Evolutionary conservation across 2,888 invertebrate species (phyloP), one percentile per base, ranked within the genome.

Genomic region (Acrobeloides nanus): DNA sequence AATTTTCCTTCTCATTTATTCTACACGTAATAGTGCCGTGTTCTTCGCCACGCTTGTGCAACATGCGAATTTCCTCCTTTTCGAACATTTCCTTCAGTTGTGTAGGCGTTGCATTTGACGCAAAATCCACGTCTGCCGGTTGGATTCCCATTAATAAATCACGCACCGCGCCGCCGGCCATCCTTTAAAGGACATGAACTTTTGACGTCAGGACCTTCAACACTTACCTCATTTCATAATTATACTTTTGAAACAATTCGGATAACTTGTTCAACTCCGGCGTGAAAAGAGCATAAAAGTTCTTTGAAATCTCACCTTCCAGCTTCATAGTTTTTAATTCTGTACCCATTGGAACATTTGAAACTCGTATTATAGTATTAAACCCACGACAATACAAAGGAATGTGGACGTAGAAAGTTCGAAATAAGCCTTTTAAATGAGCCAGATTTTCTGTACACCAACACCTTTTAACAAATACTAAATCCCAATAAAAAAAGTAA

Each of bases 161-260:
- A 78, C 87, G 82, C 0, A 99, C 95, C 17, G 95, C 92, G 4
- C 97, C 97, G 37, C 97, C 97, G 32, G 93, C 95, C 51, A 97
- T 83, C 48, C 71, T 60, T 27, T 27, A 50, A 51, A 26, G 31
- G 18, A 2, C 12, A 41, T 3, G 20, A 51, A 52, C 29, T 42
- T 15, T 6, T 6, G 7, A 6, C 15, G 5, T 20, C 43, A 20
- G 8, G 2, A 3, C 27, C 12, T 38, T 12, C 3, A 4, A 23
- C 3, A 26, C 32, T 31, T 33, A 67, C 61, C 95, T 80, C 48
- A 99, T 78, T 76, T 93, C 89, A 80, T 69, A 74, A n/a, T 70
- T 50, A 41, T 68, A 37, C 46, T 73, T 72, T 48, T 83, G 80
- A 74, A 97, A 97, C 8, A 93, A 60, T 2, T 79, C 78, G 18